Percentiles rank a stretch among this genome's conserved stretches.
phyloP scores from a whole-genome alignment of 2,797 vertebrate species.

The Nannoperca obscura region DNA sequence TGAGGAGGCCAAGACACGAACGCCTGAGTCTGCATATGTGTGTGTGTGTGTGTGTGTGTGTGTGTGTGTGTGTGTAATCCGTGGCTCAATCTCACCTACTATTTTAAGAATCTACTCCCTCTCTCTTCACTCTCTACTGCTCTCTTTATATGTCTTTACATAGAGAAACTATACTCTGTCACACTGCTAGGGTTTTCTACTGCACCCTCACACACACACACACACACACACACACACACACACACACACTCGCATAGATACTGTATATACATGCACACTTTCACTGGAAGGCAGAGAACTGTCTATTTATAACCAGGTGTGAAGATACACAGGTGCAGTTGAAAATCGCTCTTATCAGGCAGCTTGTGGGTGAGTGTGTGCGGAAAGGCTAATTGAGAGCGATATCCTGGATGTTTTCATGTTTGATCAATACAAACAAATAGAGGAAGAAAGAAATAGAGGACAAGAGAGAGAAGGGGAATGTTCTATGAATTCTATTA shows the following conservation, averaged over 20 bases:
- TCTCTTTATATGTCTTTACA: slow-evolving; percentile 47
- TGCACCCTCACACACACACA: not conserved
- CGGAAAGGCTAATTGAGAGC: slow-evolving; percentile 12
- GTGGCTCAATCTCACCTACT: slow-evolving; percentile 80
- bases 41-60: slow-evolving; percentile 42
- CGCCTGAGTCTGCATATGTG: slow-evolving; percentile 43
- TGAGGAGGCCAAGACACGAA: slow-evolving; percentile 60
- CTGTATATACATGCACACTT: slow-evolving; percentile 19
- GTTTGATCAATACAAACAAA: slow-evolving; percentile 48
- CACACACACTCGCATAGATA: not conserved
- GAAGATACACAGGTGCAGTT: slow-evolving; percentile 71
- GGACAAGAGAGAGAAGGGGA: slow-evolving; percentile 13
- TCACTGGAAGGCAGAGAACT: slow-evolving; percentile 43
- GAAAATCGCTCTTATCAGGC: slow-evolving; percentile 53
- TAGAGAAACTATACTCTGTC: slow-evolving; percentile 25
- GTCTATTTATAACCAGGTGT: slow-evolving; percentile 76
- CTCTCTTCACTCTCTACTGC: slow-evolving; percentile 52
- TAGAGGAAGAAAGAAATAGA: slow-evolving; percentile 3
- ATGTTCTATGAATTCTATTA: slow-evolving; percentile 18
- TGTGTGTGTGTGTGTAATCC: slow-evolving; percentile 69
- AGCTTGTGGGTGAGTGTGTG: slow-evolving; percentile 20
- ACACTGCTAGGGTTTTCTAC: slow-evolving; percentile 5
- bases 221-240: not conserved
- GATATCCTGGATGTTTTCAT: slow-evolving; percentile 38
- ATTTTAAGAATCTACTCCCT: slow-evolving; percentile 79